Conservation (phyloP, 2,888 invertebrate species). For the Scaptomyza cyrtandrae region DNA sequence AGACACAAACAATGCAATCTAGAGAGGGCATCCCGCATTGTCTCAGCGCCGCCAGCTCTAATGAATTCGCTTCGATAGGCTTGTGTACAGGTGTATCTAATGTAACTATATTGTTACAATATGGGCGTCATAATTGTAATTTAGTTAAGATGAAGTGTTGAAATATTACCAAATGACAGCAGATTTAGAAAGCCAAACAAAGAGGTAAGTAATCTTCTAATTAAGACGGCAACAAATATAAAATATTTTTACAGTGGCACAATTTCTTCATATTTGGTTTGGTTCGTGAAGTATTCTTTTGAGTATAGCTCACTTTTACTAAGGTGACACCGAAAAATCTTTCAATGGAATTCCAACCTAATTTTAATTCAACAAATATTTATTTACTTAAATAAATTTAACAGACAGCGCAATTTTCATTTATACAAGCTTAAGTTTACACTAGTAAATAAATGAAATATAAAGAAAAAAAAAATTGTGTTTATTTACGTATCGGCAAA, state of each 20-base stretch:
- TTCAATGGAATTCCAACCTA: neutral
- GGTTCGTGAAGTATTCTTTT: neutral
- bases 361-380: neutral
- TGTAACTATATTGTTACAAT: conserved; percentile 48
- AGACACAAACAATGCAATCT: neutral
- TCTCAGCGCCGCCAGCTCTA: conserved; percentile 62
- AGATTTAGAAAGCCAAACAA: conserved; percentile 55
- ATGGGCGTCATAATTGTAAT: conserved; percentile 67
- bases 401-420: too few relatives aligned
- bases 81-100: conserved; percentile 62
- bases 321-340: too few relatives aligned
- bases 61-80: conserved; percentile 43
- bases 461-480: neutral
- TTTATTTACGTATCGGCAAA: neutral
- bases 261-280: neutral
- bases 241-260: neutral
- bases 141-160: conserved; percentile 55
- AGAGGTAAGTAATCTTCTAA: neutral
- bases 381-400: neutral
- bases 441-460: neutral
- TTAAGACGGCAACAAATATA: neutral
- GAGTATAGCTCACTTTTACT: neutral
- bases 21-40: conserved; percentile 50
- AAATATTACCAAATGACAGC: conserved; percentile 39
- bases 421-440: neutral